These are phyloP conservation scores for Tyrophagus putrescentiae DNA, from an alignment of 1,140 invertebrate species.

Conservation along the genomic window DNA sequence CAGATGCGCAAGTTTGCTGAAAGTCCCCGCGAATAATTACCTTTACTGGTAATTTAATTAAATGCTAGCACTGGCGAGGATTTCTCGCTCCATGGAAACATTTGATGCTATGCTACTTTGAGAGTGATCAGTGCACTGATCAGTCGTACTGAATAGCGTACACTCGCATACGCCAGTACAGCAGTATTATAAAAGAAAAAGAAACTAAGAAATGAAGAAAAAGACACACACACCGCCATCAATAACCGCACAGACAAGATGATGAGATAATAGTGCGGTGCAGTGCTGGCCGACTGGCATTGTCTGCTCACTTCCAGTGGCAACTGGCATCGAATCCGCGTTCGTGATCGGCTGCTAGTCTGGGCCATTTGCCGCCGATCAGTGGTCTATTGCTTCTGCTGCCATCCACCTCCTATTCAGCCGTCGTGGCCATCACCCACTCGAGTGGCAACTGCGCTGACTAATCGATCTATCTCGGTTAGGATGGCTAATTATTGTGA, in stretches of 20 bases:
- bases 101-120: too few species aligned
- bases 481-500: neutral
- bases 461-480: neutral
- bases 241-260: constrained; percentile 9
- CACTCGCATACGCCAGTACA: too few species aligned
- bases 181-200: too few species aligned
- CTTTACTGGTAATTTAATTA: too few species aligned
- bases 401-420: neutral
- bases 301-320: neutral
- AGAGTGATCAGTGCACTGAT: too few species aligned
- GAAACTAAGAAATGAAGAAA: too few species aligned
- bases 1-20: too few species aligned
- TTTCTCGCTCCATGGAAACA: too few species aligned
- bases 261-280: constrained; percentile 14
- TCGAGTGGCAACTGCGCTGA: neutral
- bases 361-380: neutral
- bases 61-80: too few species aligned
- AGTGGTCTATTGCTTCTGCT: neutral
- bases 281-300: neutral
- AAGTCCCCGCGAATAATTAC: too few species aligned
- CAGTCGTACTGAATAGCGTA: too few species aligned
- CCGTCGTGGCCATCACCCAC: neutral
- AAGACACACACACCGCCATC: neutral
- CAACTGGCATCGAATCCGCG: constrained; percentile 5
- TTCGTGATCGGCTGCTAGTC: neutral